Conservation (phyloP, 2,888 invertebrate species). For the Dendrolimus pini region DNA sequence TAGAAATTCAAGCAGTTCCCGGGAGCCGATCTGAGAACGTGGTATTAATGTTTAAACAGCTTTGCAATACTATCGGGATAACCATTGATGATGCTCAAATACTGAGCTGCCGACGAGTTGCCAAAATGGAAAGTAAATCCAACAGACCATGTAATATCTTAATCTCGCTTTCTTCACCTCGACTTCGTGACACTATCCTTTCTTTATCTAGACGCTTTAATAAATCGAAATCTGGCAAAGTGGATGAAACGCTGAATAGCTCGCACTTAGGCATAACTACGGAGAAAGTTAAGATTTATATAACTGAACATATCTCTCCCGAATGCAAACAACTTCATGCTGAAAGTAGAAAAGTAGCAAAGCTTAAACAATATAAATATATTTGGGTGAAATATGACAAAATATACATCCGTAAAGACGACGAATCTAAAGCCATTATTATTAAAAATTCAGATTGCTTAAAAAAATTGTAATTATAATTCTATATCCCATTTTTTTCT, state of each 20-base stretch:
- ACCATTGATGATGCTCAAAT: no score
- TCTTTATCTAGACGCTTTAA: no score
- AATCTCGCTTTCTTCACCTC: no score
- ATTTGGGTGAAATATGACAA: constrained; percentile 5
- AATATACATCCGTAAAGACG: constrained; percentile 5
- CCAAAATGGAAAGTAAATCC: constrained; percentile 4
- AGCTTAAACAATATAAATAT: constrained; percentile 1
- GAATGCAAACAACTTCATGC: constrained; percentile 4
- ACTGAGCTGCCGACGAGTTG: no score
- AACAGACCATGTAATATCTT: constrained; percentile 10
- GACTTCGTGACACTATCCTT: no score
- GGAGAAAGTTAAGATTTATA: constrained; percentile 1
- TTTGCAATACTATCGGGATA: no score
- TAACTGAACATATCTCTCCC: constrained; percentile 6
- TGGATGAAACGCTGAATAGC: constrained; percentile 3
- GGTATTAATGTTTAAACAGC: no score
- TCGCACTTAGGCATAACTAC: constrained; percentile 6
- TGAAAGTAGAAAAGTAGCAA: not conserved
- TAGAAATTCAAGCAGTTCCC: no score
- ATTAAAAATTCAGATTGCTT: no score
- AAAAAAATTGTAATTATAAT: no score
- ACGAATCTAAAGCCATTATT: not conserved
- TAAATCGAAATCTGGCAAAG: constrained; percentile 4
- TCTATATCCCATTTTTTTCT: no score
- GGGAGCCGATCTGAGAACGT: no score